A percentile compares a stretch with the other conserved stretches of the same genome.
Evolutionary conservation across 2,888 invertebrate species (phyloP).

Genomic region (Dione vanillae): DNA sequence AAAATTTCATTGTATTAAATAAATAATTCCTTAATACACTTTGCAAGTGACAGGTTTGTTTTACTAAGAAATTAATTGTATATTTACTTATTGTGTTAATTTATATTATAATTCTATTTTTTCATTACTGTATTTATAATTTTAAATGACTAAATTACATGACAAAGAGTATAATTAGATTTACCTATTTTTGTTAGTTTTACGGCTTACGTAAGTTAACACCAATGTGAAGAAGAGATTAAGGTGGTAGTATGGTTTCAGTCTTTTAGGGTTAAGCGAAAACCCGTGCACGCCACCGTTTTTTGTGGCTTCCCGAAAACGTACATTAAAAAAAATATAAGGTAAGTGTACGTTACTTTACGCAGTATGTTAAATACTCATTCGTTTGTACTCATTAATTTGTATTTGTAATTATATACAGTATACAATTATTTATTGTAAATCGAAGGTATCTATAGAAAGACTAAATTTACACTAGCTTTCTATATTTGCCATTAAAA

Average conservation of each 20-base stretch:
- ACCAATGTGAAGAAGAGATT: slow-evolving; percentile 71
- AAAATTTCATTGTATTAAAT: neutral
- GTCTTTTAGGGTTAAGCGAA: slow-evolving; percentile 76
- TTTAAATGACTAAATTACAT: neutral
- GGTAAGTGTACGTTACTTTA: neutral
- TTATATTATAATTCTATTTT: neutral
- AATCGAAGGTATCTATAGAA: no score
- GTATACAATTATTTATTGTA: no score
- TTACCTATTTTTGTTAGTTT: slow-evolving; percentile 53
- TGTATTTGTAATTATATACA: no score
- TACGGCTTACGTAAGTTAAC: slow-evolving; percentile 53
- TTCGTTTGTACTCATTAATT: no score
- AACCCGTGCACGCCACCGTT: slow-evolving; percentile 50
- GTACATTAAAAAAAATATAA: slow-evolving; percentile 1
- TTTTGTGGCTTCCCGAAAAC: slow-evolving; percentile 61
- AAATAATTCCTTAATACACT: neutral
- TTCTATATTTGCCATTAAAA: no score
- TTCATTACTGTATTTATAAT: neutral
- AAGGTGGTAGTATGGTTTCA: slow-evolving; percentile 77
- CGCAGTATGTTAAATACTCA: no score
- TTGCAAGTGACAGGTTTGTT: neutral
- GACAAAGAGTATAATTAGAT: slow-evolving; percentile 67
- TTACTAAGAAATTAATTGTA: slow-evolving; percentile 1
- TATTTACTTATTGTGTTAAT: neutral
- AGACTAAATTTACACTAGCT: no score